Percentiles rank a stretch among this genome's conserved stretches.
These are phyloP conservation scores for Phlogophora meticulosa DNA, from an alignment of 2,888 invertebrate genomes.

Conservation along the genomic window DNA sequence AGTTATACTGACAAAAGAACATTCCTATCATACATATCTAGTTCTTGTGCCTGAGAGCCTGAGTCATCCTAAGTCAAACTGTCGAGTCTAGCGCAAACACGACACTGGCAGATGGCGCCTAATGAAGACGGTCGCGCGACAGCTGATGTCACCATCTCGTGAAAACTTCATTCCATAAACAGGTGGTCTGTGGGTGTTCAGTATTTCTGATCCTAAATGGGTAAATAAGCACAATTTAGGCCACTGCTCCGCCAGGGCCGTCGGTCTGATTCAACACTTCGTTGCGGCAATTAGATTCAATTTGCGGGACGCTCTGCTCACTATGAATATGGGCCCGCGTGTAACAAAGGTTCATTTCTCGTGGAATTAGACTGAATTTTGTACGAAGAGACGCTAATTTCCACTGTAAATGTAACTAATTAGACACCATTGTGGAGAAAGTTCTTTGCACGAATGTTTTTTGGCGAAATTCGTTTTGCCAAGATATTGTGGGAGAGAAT, in stretches of 20 bases:
- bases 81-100: conserved; percentile 59
- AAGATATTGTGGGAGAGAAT: conserved; percentile 42
- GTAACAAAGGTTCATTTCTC: conserved; percentile 85
- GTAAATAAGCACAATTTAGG: conserved; percentile 89
- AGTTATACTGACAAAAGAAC: neutral
- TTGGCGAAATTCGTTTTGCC: conserved; percentile 52
- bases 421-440: conserved; percentile 68
- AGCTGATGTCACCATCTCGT: conserved; percentile 78
- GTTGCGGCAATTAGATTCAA: conserved; percentile 90
- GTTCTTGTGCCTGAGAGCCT: neutral
- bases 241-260: conserved; percentile 76
- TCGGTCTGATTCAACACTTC: conserved; percentile 90
- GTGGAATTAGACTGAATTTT: conserved; percentile 77
- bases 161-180: conserved; percentile 79
- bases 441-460: conserved; percentile 59
- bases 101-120: conserved; percentile 65
- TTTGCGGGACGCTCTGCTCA: conserved; percentile 82
- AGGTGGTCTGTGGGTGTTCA: conserved; percentile 87
- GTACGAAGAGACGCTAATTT: conserved; percentile 71
- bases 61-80: conserved; percentile 52
- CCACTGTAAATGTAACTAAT: conserved; percentile 70
- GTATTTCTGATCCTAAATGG: conserved; percentile 83
- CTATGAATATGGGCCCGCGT: conserved; percentile 82
- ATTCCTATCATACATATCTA: neutral
- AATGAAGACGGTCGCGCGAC: conserved; percentile 53